These are phyloP conservation scores for Abrostola triplasia DNA, from an alignment of 2,888 invertebrate species.

Conservation along the genomic window DNA sequence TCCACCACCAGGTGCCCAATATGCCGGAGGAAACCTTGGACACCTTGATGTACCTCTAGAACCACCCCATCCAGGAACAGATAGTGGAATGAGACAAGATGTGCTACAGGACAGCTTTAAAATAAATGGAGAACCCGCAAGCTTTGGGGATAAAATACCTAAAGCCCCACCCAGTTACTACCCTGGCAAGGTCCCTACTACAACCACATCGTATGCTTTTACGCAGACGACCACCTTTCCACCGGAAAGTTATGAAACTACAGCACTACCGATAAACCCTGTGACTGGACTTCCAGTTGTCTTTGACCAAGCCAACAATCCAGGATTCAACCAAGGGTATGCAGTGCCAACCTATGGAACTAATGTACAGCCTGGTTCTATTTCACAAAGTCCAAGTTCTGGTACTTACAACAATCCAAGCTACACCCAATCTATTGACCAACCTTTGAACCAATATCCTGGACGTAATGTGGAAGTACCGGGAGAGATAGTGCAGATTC, in stretches of 20 bases:
- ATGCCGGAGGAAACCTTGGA: slow-evolving; percentile 70
- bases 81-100: not conserved
- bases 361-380: slow-evolving; percentile 12
- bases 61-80: slow-evolving; percentile 55
- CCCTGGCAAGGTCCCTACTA: slow-evolving; percentile 40
- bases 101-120: slow-evolving; percentile 3
- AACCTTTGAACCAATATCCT: slow-evolving; percentile 19
- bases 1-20: slow-evolving; percentile 75
- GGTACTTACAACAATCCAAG: not conserved
- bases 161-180: slow-evolving; percentile 17
- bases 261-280: slow-evolving; percentile 30
- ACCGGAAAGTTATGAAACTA: slow-evolving; percentile 53
- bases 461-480: slow-evolving; percentile 15
- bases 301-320: slow-evolving; percentile 10
- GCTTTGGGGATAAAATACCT: slow-evolving; percentile 34
- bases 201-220: slow-evolving; percentile 68
- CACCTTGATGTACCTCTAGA: slow-evolving; percentile 69
- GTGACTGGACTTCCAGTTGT: slow-evolving; percentile 39
- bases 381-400: not conserved
- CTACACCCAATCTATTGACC: slow-evolving; percentile 6
- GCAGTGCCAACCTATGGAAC: not conserved
- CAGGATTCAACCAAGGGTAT: slow-evolving; percentile 5
- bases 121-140: slow-evolving; percentile 12
- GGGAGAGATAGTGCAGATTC: slow-evolving; percentile 2
- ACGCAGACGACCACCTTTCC: slow-evolving; percentile 69